These are phyloP conservation scores for Mus caroli DNA, from an alignment of 2,797 vertebrate genomes.

Conservation along the genomic window DNA sequence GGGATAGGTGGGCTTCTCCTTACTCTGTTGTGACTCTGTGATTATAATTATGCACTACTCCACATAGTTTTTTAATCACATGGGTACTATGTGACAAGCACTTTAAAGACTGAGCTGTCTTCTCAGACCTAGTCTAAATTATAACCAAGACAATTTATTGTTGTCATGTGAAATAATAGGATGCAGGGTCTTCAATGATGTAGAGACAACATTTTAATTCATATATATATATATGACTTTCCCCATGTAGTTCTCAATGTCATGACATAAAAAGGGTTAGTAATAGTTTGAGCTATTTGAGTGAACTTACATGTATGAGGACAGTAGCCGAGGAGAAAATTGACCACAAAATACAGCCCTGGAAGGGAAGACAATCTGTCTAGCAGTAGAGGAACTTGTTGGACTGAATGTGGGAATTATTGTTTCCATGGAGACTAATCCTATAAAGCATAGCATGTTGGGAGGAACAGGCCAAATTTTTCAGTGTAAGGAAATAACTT, in stretches of 20 bases:
- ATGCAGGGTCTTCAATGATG: neutral
- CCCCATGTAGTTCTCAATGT: neutral
- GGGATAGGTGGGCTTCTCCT: neutral
- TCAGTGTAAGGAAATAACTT: neutral
- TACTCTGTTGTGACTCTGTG: neutral
- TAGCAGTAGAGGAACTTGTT: neutral
- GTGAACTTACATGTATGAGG: neutral
- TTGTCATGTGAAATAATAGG: neutral
- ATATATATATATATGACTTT: neutral
- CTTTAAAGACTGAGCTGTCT: neutral
- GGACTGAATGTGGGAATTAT: neutral
- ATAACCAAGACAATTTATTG: neutral
- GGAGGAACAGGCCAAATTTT: neutral
- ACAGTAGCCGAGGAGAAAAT: neutral
- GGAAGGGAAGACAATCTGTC: neutral
- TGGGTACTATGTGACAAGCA: neutral
- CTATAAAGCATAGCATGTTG: neutral
- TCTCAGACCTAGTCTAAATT: neutral
- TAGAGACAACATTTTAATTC: conserved; percentile 24
- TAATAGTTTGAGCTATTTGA: neutral
- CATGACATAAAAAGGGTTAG: neutral
- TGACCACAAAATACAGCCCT: neutral
- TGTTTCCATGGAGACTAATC: neutral
- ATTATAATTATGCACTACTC: neutral
- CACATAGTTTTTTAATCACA: neutral